Conservation (phyloP, 2,113 vertebrate genomes). For the Trinectes maculatus region DNA sequence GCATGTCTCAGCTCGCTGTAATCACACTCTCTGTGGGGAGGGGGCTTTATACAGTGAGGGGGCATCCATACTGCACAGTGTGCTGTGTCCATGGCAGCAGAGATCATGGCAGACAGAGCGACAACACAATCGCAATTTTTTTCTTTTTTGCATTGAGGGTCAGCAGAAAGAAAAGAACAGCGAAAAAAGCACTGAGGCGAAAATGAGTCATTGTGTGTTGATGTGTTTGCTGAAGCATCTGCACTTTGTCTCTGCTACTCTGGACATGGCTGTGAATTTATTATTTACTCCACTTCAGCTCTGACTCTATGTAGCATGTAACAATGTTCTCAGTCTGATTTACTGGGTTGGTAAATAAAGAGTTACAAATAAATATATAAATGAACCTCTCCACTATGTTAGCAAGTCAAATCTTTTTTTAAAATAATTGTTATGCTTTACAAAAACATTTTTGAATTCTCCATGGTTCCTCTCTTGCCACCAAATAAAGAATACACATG, state of each 20-base stretch:
- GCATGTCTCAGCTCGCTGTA: conserved; percentile 3
- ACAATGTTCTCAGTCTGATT: neutral
- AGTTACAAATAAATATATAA: neutral
- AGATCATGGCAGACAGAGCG: conserved; percentile 28
- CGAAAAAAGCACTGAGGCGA: neutral
- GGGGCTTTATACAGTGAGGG: neutral
- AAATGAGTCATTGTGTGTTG: conserved; percentile 20
- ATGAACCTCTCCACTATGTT: neutral
- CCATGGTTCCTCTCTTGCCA: neutral
- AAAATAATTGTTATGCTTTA: neutral
- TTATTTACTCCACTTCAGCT: neutral
- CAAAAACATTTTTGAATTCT: neutral
- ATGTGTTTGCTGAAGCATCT: neutral
- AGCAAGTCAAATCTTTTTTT: neutral
- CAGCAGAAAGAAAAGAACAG: conserved; percentile 7
- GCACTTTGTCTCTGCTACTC: neutral
- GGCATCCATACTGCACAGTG: conserved; percentile 6
- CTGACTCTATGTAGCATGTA: neutral
- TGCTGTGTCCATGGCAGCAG: conserved; percentile 38
- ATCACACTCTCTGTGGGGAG: conserved; percentile 34
- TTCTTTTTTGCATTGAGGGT: neutral
- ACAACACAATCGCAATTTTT: conserved; percentile 1
- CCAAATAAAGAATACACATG: neutral
- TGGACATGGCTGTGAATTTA: neutral
- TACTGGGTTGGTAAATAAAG: neutral